A percentile compares a stretch with the other conserved stretches of the same genome.
These are phyloP conservation scores for Heliconius cydno DNA, from an alignment of 2,888 invertebrate genomes.

Conservation along the genomic window DNA sequence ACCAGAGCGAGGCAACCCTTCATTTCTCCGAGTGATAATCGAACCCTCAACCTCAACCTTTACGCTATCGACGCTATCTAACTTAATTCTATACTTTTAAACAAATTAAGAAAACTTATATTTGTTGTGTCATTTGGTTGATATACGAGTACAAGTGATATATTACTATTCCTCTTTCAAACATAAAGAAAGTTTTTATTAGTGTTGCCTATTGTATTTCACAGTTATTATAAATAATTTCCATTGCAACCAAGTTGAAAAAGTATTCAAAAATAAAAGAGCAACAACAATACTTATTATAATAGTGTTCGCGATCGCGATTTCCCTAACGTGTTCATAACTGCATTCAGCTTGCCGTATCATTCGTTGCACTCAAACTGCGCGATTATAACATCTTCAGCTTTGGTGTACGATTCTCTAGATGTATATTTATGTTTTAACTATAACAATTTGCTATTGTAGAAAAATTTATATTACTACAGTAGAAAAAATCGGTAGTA, in stretches of 20 bases:
- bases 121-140: too few species aligned
- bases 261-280: conserved; percentile 16
- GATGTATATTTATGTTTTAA: conserved; percentile 26
- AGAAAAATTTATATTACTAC: background rate
- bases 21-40: background rate
- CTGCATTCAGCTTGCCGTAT: conserved; percentile 58
- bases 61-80: too few species aligned
- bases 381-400: conserved; percentile 57
- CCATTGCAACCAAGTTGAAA: background rate
- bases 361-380: conserved; percentile 65
- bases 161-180: background rate
- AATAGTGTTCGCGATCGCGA: conserved; percentile 48
- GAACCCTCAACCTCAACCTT: too few species aligned
- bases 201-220: background rate
- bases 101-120: too few species aligned
- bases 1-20: background rate
- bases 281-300: conserved; percentile 30
- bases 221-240: background rate
- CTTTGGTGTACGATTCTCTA: conserved; percentile 34
- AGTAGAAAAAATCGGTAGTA: background rate
- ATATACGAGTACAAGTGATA: background rate
- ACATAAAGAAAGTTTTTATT: background rate
- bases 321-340: conserved; percentile 57
- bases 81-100: too few species aligned
- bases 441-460: background rate